A percentile compares a stretch with the other conserved stretches of the same genome.
Evolutionary conservation across 1,140 invertebrate species (phyloP).

Genomic region (Drosophila pectinifera): DNA sequence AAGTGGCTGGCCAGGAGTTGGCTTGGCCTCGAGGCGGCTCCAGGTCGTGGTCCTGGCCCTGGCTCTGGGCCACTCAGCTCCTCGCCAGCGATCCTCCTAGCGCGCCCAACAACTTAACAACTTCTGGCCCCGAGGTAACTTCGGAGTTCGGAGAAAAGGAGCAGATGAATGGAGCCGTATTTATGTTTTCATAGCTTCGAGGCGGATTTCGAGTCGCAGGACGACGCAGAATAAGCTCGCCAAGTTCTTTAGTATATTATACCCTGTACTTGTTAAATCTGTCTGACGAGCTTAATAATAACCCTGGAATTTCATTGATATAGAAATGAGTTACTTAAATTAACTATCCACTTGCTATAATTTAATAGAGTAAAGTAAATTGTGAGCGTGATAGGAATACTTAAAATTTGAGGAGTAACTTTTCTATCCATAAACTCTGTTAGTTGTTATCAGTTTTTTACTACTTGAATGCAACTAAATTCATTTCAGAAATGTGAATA

Average conservation of each 20-base stretch:
- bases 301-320: rapidly evolving
- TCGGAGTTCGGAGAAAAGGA: neutral
- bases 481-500: neutral
- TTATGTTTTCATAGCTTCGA: slow-evolving; percentile 45
- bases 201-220: slow-evolving; percentile 19
- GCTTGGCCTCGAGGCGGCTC: neutral
- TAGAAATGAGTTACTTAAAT: neutral
- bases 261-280: slow-evolving; percentile 7
- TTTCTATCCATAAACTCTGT: neutral
- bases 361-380: neutral
- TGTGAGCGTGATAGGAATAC: no score
- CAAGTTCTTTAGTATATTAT: slow-evolving; percentile 15
- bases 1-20: slow-evolving; percentile 26
- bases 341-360: neutral
- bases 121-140: slow-evolving; percentile 20
- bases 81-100: slow-evolving; percentile 31
- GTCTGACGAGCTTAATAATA: neutral
- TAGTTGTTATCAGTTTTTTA: neutral
- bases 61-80: neutral
- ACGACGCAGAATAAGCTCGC: slow-evolving; percentile 14
- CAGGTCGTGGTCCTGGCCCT: neutral
- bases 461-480: neutral
- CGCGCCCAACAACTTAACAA: slow-evolving; percentile 56
- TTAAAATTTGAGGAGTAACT: neutral
- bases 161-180: slow-evolving; percentile 31